Evolutionary conservation across 2,888 invertebrate species (phyloP).

Genomic region (Ganaspis brasiliensis): DNA sequence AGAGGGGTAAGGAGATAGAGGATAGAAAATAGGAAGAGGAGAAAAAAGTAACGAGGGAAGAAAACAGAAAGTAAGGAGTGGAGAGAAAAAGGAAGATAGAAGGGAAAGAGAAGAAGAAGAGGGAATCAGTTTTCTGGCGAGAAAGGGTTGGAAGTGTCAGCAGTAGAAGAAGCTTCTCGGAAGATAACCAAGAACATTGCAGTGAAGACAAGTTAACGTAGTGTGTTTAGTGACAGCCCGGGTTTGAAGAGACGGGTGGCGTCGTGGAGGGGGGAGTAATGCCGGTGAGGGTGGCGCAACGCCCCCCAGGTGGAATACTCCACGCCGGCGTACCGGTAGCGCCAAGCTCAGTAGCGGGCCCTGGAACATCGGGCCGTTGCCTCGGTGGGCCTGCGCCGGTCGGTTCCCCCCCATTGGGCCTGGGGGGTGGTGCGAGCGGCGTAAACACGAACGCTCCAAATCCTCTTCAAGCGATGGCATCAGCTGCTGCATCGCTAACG

Average conservation of each 20-base stretch:
- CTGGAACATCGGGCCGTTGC: slow-evolving; percentile 83
- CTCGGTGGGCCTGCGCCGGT: slow-evolving; percentile 81
- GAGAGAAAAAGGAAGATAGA: slow-evolving; percentile 13
- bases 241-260: slow-evolving; percentile 75
- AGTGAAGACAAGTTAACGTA: slow-evolving; percentile 48
- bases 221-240: slow-evolving; percentile 64
- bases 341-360: slow-evolving; percentile 85
- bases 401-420: slow-evolving; percentile 75
- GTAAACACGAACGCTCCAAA: slow-evolving; percentile 67
- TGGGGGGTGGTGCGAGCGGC: slow-evolving; percentile 62
- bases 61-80: slow-evolving; percentile 23
- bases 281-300: slow-evolving; percentile 83
- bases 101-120: slow-evolving; percentile 3
- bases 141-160: neutral
- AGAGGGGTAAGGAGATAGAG: neutral
- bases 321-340: slow-evolving; percentile 85
- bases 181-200: slow-evolving; percentile 51
- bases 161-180: neutral
- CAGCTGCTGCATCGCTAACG: slow-evolving; percentile 77
- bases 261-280: slow-evolving; percentile 81
- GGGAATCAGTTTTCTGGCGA: neutral
- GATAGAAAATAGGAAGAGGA: slow-evolving; percentile 9
- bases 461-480: slow-evolving; percentile 79
- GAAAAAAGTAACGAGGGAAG: neutral
- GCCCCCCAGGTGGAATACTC: slow-evolving; percentile 85